Evolutionary conservation across 2,888 invertebrate species (phyloP).

Genomic region (Entomobrya proxima): DNA sequence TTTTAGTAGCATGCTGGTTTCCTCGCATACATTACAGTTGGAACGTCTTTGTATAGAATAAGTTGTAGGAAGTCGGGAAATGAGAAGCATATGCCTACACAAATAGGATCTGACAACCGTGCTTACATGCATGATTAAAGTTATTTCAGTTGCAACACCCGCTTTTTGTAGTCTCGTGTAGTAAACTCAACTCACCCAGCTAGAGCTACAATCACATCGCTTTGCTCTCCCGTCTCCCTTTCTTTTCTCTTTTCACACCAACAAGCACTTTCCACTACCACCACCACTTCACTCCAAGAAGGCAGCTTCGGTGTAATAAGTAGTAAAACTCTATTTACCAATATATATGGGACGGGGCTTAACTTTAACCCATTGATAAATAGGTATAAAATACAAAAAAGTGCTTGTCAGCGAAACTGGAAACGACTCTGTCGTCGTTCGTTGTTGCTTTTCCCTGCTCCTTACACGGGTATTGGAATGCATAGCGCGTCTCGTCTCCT

Average conservation of each 20-base stretch:
- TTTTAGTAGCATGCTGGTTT: too few relatives aligned
- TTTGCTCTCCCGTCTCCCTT: background rate
- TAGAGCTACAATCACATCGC: constrained; percentile 10
- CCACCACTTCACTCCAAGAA: background rate
- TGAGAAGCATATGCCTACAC: constrained; percentile 54
- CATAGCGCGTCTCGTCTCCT: background rate
- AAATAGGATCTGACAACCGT: constrained; percentile 57
- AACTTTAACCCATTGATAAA: constrained; percentile 47
- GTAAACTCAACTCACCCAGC: background rate
- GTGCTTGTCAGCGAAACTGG: constrained; percentile 58
- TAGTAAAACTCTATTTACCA: background rate
- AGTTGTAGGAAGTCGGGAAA: constrained; percentile 38
- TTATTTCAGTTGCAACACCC: constrained; percentile 42
- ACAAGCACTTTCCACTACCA: background rate
- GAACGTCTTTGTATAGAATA: too few relatives aligned
- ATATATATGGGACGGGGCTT: background rate
- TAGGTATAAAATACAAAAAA: constrained; percentile 28
- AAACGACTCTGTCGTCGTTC: constrained; percentile 1
- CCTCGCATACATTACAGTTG: too few relatives aligned
- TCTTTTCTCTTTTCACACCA: background rate
- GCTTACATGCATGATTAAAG: constrained; percentile 64
- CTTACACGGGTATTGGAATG: background rate
- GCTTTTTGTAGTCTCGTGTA: background rate
- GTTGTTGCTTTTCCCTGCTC: background rate
- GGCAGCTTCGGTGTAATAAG: background rate